Conservation (phyloP, 1,140 invertebrate genomes). For the Dufourea novaeangliae region DNA sequence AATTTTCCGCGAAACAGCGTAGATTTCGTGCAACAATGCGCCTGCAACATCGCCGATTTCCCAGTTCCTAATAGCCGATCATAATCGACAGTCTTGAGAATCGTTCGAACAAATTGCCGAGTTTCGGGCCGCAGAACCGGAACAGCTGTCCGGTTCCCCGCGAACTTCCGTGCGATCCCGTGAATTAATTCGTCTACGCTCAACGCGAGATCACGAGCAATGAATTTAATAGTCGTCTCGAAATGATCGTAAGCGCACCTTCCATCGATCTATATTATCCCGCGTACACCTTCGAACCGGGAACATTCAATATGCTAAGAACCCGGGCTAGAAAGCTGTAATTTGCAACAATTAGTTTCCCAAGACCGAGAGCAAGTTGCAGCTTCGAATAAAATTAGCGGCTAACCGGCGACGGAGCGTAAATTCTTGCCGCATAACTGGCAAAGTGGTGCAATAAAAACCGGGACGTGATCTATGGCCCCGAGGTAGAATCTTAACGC, state of each 20-base stretch:
- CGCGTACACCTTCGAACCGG: too few relatives aligned
- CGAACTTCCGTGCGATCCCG: not conserved
- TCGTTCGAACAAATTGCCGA: not conserved
- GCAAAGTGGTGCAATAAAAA: not conserved
- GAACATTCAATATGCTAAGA: not conserved
- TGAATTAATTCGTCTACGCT: not conserved
- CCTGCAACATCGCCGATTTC: not conserved
- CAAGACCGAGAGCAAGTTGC: not conserved
- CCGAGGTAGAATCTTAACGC: not conserved
- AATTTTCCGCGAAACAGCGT: not conserved
- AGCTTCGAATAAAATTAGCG: not conserved
- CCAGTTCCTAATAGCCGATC: not conserved
- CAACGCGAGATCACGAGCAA: not conserved
- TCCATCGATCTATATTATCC: too few relatives aligned
- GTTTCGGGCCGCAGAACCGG: not conserved
- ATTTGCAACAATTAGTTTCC: constrained; percentile 4
- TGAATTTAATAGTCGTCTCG: not conserved
- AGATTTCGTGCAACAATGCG: not conserved
- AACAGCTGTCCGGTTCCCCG: too few relatives aligned
- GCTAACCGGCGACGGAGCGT: not conserved
- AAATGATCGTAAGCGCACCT: not conserved
- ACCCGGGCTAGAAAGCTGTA: not conserved
- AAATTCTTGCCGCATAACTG: not conserved
- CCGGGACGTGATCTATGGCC: not conserved
- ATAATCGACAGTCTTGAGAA: not conserved